Evolutionary conservation across 2,888 invertebrate species (phyloP).

Genomic region (Luffia ferchaultella): DNA sequence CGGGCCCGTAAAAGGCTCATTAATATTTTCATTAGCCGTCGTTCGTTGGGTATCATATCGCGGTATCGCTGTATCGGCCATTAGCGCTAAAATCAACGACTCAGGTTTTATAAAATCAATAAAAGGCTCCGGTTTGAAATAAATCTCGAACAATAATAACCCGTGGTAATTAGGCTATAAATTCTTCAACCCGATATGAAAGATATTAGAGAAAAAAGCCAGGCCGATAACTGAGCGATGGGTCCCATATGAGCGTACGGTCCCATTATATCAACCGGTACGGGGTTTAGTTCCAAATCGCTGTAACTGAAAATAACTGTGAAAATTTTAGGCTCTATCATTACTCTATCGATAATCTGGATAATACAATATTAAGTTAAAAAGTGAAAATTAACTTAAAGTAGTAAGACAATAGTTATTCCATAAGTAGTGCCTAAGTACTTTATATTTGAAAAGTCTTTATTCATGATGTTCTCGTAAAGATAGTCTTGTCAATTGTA

Average conservation of each 20-base stretch:
- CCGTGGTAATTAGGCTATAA: slow-evolving; percentile 36
- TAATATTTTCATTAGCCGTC: background rate
- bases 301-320: too few species aligned
- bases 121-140: slow-evolving; percentile 15
- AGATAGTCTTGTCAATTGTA: too few species aligned
- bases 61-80: background rate
- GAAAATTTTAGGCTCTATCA: too few species aligned
- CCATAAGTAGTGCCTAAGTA: too few species aligned
- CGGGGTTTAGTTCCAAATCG: too few species aligned
- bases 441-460: too few species aligned
- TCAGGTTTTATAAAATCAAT: background rate
- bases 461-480: too few species aligned
- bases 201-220: slow-evolving; percentile 23
- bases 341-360: too few species aligned
- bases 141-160: slow-evolving; percentile 41
- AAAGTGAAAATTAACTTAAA: too few species aligned
- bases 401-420: too few species aligned
- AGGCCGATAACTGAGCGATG: slow-evolving; percentile 18
- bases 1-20: background rate
- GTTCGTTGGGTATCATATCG: background rate
- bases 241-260: slow-evolving; percentile 17
- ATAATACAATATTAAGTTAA: too few species aligned
- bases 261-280: slow-evolving; percentile 21
- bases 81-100: background rate
- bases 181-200: slow-evolving; percentile 34